Evolutionary conservation across 2,797 vertebrate genomes (phyloP), one percentile per base, ranked within the genome.

Genomic region (Girardinus metallicus): DNA sequence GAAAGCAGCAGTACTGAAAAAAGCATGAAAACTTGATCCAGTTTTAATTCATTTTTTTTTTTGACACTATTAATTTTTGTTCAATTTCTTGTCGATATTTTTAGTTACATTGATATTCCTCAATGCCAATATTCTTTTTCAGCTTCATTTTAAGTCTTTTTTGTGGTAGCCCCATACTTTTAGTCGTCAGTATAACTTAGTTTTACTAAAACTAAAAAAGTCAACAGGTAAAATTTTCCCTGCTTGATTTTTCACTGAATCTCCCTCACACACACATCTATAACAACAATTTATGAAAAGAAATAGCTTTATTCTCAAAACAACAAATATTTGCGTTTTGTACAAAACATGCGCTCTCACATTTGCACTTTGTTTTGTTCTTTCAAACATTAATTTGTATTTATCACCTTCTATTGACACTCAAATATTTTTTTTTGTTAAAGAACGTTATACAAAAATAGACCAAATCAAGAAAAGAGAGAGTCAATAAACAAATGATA

Each of bases 241-340:
- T 57, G 55, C n/a, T 13, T 57, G 11, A 29, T n/a, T 57, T 57
- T 29, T 57, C 23, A 13, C 53, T 21, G 47, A 49, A 49, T 53
- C 9, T 9, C 51, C 23, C 23, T 53, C 51, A 53, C 5, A 51
- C 23, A n/a, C 51, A 26, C 57, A 18, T 36, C 12, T 36, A 31
- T 18, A 75, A 21, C 8, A 41, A 23, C 66, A 68, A 29, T 13
- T 87, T 90, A 91, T 87, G 88, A 93, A 94, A 94, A 91, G 80
- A 90, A 71, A 88, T 82, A 87, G 82, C 62, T 95, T 95, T 94
- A 95, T 94, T 95, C 74, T 90, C 90, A 75, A 91, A 92, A 92
- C 87, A 86, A 94, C 80, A 85, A 88, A 87, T 80, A 88, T 92
- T 87, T 88, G 51, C 11, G 11, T 86, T 92, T 87, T 88, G 51